Percentiles rank a stretch among this genome's conserved stretches.
phyloP scores from a whole-genome alignment of 2,888 invertebrate species.

The Hymenopus coronatus region DNA sequence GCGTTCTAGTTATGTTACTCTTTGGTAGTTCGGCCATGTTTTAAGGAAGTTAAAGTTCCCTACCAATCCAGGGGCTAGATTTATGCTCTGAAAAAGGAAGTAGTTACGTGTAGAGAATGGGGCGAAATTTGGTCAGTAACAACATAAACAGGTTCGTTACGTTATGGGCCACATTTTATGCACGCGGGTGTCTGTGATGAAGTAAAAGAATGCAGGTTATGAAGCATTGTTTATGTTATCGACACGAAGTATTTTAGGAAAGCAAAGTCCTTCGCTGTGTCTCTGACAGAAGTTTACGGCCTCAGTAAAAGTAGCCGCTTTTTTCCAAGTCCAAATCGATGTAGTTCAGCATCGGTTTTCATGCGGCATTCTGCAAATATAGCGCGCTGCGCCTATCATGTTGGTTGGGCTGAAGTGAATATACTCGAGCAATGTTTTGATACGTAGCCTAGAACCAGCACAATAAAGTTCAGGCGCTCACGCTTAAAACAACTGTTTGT shows the following conservation, averaged over 20 bases:
- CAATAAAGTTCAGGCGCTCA: not conserved
- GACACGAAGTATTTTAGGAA: not conserved
- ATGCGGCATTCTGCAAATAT: not conserved
- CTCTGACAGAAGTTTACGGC: not conserved
- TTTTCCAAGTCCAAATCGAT: not conserved
- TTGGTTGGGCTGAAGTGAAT: not conserved
- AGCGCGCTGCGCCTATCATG: not conserved
- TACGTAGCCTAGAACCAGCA: not conserved
- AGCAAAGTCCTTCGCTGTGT: not conserved
- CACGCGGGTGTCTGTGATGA: too few relatives aligned
- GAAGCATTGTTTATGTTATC: not conserved
- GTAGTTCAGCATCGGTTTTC: not conserved
- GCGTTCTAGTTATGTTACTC: too few relatives aligned
- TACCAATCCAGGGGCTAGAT: too few relatives aligned
- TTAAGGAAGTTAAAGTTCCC: too few relatives aligned
- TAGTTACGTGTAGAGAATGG: too few relatives aligned
- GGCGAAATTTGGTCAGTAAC: too few relatives aligned
- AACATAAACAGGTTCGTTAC: too few relatives aligned
- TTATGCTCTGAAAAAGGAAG: too few relatives aligned
- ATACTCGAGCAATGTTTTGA: not conserved
- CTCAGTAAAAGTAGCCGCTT: not conserved
- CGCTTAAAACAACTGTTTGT: not conserved
- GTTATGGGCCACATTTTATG: too few relatives aligned
- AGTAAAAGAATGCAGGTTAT: too few relatives aligned
- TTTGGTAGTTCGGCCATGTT: too few relatives aligned